Base-by-base conservation (phyloP, 2,113 vertebrate genomes). In the Pelecanoides urinatrix region DNA sequence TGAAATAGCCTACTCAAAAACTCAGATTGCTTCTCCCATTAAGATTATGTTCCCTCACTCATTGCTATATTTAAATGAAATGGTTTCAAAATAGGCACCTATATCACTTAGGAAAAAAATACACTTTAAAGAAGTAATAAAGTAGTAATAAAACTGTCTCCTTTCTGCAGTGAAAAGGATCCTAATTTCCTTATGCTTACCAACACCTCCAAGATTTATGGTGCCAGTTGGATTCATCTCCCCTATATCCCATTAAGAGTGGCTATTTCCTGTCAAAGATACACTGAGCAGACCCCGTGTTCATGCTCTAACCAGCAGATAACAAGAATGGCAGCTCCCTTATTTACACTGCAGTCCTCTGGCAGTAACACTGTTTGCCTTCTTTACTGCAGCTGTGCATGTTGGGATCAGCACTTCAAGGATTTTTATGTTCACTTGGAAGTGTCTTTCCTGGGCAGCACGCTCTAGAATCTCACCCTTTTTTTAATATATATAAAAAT, bases 341-440 rank as follows among this genome's bases (percentile, higher is more conserved):
- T 83, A 95, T 84, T 95, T 68, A 91, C 86, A 27, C 61, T 59
- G 44, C 88, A 82, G 34, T 80, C 61, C 61, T 76, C 86, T 45
- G 62, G 73, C 92, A 89, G 17, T 3, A 77, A 16, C 36, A 14
- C 83, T 78, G 52, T 78, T 92, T 87, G 73, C 88, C 61, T 52
- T 17, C 79, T 56, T 61, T 81, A 78, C 86, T 85, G 86, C 88
- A 91, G 90, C 90, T 91, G 50, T 56, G 75, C 86, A 81, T 0
- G 25, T 87, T 61, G 73, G 92, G 68, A 92, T 81, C 91, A 89
- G 86, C 92, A 94, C 91, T 87, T 87, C 49, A 71, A 74, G 80
- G 73, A 61, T 86, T 94, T 94, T 97, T 96, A 92, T 65, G 61
- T 89, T 87, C 91, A 89, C 91, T 96, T 95, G 80, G 85, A 95